Evolutionary conservation across 2,113 vertebrate species (phyloP).

Genomic region (Sphyrna mokarran): DNA sequence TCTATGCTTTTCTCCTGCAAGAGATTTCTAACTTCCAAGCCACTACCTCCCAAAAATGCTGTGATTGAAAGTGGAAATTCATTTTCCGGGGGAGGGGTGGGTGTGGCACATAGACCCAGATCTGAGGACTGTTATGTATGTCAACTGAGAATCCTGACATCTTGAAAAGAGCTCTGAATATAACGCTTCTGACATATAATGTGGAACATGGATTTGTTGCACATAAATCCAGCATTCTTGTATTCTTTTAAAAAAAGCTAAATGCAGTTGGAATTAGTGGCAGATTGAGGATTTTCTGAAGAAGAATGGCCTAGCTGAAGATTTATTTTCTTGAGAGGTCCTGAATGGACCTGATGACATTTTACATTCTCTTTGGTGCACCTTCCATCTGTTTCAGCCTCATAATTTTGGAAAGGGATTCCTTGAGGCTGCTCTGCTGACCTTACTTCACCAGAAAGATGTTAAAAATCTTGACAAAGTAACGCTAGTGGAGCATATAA

Average conservation of each 20-base stretch:
- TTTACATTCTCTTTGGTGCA: background rate
- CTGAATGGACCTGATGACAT: background rate
- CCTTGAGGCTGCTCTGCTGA: background rate
- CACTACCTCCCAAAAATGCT: background rate
- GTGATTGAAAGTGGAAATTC: background rate
- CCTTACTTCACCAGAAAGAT: background rate
- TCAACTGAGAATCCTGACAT: background rate
- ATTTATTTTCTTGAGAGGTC: background rate
- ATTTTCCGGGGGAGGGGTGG: too few relatives aligned
- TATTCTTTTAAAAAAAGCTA: background rate
- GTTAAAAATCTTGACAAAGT: background rate
- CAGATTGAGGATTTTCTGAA: background rate
- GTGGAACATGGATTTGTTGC: background rate
- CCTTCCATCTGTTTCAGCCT: background rate
- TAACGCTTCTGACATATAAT: background rate
- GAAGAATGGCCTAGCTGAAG: background rate
- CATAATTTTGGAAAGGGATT: background rate
- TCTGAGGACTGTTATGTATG: background rate
- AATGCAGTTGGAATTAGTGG: background rate
- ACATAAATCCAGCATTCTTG: background rate
- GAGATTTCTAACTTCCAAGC: background rate
- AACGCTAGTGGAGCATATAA: too few relatives aligned
- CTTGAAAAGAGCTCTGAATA: background rate
- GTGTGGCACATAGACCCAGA: too few relatives aligned
- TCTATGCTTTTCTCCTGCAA: background rate